A percentile compares a stretch with the other conserved stretches of the same genome.
These are phyloP conservation scores for Chrysomallon squamiferum DNA, from an alignment of 1,140 invertebrate species.

Conservation along the genomic window DNA sequence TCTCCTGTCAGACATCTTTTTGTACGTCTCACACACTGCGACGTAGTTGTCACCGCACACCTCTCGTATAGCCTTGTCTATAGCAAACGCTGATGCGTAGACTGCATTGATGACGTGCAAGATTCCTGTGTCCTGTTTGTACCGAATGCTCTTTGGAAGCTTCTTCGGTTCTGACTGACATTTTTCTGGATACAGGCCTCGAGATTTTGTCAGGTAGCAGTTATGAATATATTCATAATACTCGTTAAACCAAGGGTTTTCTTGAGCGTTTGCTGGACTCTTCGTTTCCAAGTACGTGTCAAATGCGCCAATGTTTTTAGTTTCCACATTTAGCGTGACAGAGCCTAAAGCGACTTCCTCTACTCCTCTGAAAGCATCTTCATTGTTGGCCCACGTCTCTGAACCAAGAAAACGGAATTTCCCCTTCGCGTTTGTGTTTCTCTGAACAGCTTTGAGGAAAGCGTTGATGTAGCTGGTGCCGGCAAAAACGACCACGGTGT, in stretches of 20 bases:
- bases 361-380: slow-evolving; percentile 34
- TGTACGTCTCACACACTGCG: slow-evolving; percentile 50
- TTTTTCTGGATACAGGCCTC: slow-evolving; percentile 20
- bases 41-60: slow-evolving; percentile 36
- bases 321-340: slow-evolving; percentile 46
- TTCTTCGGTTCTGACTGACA: slow-evolving; percentile 32
- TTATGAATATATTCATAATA: slow-evolving; percentile 54
- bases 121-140: slow-evolving; percentile 48
- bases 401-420: slow-evolving; percentile 53
- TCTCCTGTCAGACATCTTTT: slow-evolving; percentile 24
- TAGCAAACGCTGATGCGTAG: slow-evolving; percentile 45
- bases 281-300: slow-evolving; percentile 45
- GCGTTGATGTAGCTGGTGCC: slow-evolving; percentile 38
- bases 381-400: slow-evolving; percentile 49
- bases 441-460: slow-evolving; percentile 39
- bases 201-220: slow-evolving; percentile 46
- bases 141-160: slow-evolving; percentile 31
- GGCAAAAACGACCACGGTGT: slow-evolving; percentile 51
- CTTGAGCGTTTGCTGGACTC: slow-evolving; percentile 44
- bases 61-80: slow-evolving; percentile 42
- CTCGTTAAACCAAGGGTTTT: slow-evolving; percentile 59
- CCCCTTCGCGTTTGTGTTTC: slow-evolving; percentile 24
- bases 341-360: slow-evolving; percentile 37
- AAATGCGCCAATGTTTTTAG: slow-evolving; percentile 38
- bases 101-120: slow-evolving; percentile 56